Evolutionary conservation across 64 coral and sea anemone genomes (phyloP).

Genomic region (Montipora sp.): DNA sequence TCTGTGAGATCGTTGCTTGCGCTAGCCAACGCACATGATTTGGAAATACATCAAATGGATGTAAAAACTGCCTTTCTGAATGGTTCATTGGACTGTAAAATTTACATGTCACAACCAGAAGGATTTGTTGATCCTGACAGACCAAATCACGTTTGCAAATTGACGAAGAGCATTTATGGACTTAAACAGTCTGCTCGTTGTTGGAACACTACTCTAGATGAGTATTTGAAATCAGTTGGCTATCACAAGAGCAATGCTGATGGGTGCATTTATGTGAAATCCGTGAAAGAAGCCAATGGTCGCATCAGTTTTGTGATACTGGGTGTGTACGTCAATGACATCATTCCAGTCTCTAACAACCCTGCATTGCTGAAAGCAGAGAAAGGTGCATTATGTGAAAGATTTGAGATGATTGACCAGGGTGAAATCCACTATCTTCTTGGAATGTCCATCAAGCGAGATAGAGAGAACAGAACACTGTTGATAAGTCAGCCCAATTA

Average conservation of each 20-base stretch:
- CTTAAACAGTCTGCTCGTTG: conserved; percentile 70
- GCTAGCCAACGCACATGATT: conserved; percentile 18
- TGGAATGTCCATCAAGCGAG: too few species aligned
- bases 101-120: conserved; percentile 77
- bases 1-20: conserved; percentile 63
- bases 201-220: conserved; percentile 42
- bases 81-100: conserved; percentile 56
- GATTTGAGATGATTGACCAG: too few species aligned
- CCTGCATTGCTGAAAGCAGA: conserved; percentile 50
- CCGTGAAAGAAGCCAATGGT: conserved; percentile 53
- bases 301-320: conserved; percentile 68
- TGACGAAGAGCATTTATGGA: conserved; percentile 72
- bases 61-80: conserved; percentile 75
- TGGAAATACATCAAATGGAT: conserved; percentile 65
- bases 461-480: too few species aligned
- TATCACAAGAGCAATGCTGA: conserved; percentile 64
- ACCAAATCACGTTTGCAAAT: conserved; percentile 68
- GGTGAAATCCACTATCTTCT: too few species aligned
- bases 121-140: conserved; percentile 67
- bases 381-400: conserved; percentile 37
- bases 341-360: conserved; percentile 65
- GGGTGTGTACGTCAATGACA: conserved; percentile 69
- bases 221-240: conserved; percentile 23
- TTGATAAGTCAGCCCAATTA: too few species aligned
- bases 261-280: conserved; percentile 68